Base-by-base conservation (phyloP, 2,797 vertebrate genomes). In the Avahi laniger region DNA sequence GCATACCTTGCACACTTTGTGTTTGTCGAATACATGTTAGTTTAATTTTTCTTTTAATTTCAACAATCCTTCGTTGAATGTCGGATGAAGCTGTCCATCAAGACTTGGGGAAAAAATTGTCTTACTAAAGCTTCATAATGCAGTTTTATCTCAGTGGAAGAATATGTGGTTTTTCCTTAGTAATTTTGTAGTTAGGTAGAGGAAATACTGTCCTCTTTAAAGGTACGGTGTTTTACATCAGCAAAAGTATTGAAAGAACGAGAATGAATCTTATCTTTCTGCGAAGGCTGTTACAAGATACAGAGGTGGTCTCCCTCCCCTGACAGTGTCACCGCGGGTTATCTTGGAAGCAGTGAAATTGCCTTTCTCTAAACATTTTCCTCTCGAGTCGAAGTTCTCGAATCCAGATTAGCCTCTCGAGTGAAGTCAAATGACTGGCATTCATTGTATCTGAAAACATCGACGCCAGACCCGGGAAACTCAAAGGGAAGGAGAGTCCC, bases 361-460 rank as follows among this genome's bases (percentile, higher is more conserved):
- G 61, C 78, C 81, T 97, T 76, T 90, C 41, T 65, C 72, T 5
- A 57, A 75, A 81, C 35, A 73, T 46, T 18, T 50, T 38, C 35
- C 83, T 93, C 85, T 92, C 8, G 2, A 78, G 88, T 76, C 57
- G 30, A 72, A 90, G 93, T 88, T 76, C 91, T 28, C 65, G 43
- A 50, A 72, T 92, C 88, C 89, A 41, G 67, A 93, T 69, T 46
- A 85, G 84, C 78, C 89, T 94, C 81, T 26, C 30, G 48, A 54
- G 41, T 30, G 72, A 70, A 67, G 41, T 38, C 54, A 76, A 85
- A 76, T 91, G 20, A 11, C 9, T n/a, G 72, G 48, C 75, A 67
- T 73, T 67, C 70, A 28, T 13, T 65, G 67, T n/a, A 20, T 81
- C 72, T 67, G 76, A 65, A 95, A 57, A 75, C 67, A 11, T 20